Evolutionary conservation across 2,113 vertebrate species (phyloP).

Genomic region (Hippocampus mohnikei): DNA sequence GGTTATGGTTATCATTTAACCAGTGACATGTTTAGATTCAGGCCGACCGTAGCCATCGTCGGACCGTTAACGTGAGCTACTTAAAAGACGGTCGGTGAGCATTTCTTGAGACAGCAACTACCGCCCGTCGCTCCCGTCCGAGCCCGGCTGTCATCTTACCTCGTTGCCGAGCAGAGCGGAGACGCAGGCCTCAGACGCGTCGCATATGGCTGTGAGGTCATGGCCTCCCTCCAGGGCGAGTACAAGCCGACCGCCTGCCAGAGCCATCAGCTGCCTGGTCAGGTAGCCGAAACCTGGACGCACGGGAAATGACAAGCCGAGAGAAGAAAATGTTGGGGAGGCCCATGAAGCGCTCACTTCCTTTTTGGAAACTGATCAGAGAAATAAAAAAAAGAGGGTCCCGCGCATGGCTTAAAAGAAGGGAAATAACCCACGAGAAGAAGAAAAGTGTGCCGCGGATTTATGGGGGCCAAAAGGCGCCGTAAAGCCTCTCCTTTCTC

Average conservation of each 20-base stretch:
- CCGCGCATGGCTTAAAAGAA: slow-evolving; percentile 29
- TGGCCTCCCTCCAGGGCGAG: slow-evolving; percentile 95
- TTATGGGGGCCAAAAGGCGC: slow-evolving; percentile 40
- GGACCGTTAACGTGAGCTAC: neutral
- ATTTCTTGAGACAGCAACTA: neutral
- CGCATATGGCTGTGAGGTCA: slow-evolving; percentile 95
- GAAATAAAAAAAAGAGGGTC: slow-evolving; percentile 29
- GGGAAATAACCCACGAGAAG: slow-evolving; percentile 56
- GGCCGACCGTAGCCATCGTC: neutral
- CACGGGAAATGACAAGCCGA: slow-evolving; percentile 57
- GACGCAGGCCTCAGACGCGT: slow-evolving; percentile 94
- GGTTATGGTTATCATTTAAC: too few species aligned
- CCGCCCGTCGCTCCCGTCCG: neutral
- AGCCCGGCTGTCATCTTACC: slow-evolving; percentile 69
- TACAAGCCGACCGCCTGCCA: slow-evolving; percentile 89
- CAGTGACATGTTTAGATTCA: neutral
- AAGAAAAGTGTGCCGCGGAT: slow-evolving; percentile 56
- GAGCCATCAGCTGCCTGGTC: slow-evolving; percentile 95
- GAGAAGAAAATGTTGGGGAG: slow-evolving; percentile 20
- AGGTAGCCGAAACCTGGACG: slow-evolving; percentile 92
- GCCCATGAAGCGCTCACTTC: slow-evolving; percentile 45
- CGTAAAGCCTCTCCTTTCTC: too few species aligned
- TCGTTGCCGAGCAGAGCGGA: slow-evolving; percentile 92
- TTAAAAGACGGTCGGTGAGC: neutral
- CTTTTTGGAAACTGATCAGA: slow-evolving; percentile 69